Evolutionary conservation across 2,797 vertebrate genomes (phyloP).

Genomic region (Manis pentadactyla): DNA sequence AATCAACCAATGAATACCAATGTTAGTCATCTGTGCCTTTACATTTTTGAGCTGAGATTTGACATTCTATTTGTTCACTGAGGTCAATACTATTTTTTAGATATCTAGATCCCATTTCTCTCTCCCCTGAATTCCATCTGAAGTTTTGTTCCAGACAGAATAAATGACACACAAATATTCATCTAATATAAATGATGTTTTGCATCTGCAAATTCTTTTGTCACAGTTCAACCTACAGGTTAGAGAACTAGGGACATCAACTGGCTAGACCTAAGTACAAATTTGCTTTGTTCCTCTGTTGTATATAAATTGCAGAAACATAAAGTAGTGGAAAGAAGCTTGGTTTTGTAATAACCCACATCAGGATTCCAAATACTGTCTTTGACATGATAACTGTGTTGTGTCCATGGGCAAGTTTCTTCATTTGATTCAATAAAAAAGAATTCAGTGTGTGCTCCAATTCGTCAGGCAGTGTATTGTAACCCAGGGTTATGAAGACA

Average conservation of each 20-base stretch:
- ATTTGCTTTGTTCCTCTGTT: conserved; percentile 14
- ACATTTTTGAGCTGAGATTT: background rate
- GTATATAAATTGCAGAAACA: background rate
- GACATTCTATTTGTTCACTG: background rate
- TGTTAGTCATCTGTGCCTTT: background rate
- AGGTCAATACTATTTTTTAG: background rate
- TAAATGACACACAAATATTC: background rate
- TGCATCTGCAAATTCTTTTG: conserved; percentile 15
- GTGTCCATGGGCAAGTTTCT: conserved; percentile 63
- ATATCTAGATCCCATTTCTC: background rate
- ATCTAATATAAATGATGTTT: background rate
- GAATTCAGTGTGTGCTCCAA: conserved; percentile 40
- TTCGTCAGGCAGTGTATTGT: conserved; percentile 35
- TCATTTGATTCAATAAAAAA: conserved; percentile 57
- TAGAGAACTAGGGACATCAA: background rate
- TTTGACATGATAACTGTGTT: conserved; percentile 59
- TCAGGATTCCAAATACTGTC: conserved; percentile 20
- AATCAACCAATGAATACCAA: background rate
- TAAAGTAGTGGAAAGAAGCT: background rate
- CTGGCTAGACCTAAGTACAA: conserved; percentile 40
- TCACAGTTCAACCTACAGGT: conserved; percentile 45
- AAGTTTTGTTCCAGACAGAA: background rate
- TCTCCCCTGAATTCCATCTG: background rate
- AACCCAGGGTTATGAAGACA: conserved; percentile 31
- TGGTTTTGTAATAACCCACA: conserved; percentile 49